Evolutionary conservation across 2,888 invertebrate genomes (phyloP).

Genomic region (Parapristionchus giblindavisi): DNA sequence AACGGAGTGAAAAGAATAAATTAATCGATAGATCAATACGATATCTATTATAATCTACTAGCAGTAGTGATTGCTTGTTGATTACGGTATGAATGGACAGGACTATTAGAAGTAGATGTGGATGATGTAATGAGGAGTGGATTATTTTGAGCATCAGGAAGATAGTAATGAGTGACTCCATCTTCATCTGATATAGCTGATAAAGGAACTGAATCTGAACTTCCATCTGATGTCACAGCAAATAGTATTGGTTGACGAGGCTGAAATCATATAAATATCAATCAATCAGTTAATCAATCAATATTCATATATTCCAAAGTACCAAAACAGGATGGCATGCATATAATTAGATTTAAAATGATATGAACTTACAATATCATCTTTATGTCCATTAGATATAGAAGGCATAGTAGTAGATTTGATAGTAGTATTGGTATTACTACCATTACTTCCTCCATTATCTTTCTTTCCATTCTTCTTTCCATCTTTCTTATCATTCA

Average conservation of each 20-base stretch:
- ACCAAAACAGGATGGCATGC: no score
- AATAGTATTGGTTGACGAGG: constrained; percentile 15
- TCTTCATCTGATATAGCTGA: constrained; percentile 50
- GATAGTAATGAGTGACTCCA: constrained; percentile 54
- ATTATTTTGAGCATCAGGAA: constrained; percentile 34
- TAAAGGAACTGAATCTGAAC: constrained; percentile 7
- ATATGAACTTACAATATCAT: no score
- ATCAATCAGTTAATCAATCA: not conserved
- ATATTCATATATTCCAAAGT: no score
- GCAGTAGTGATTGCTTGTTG: not conserved
- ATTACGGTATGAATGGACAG: constrained; percentile 8
- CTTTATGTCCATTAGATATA: constrained; percentile 4
- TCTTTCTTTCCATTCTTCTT: constrained; percentile 1
- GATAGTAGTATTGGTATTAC: constrained; percentile 10
- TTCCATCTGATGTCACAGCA: constrained; percentile 31
- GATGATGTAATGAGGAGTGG: not conserved
- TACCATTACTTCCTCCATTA: not conserved
- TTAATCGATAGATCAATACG: not conserved
- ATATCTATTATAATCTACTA: not conserved
- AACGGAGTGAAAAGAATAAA: constrained; percentile 1
- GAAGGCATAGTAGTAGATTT: constrained; percentile 36
- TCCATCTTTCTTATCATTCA: not conserved
- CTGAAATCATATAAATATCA: not conserved
- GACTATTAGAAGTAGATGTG: constrained; percentile 1
- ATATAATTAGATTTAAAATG: no score